Evolutionary conservation across 2,113 vertebrate species (phyloP).

Genomic region (Lepidothrix coronata): DNA sequence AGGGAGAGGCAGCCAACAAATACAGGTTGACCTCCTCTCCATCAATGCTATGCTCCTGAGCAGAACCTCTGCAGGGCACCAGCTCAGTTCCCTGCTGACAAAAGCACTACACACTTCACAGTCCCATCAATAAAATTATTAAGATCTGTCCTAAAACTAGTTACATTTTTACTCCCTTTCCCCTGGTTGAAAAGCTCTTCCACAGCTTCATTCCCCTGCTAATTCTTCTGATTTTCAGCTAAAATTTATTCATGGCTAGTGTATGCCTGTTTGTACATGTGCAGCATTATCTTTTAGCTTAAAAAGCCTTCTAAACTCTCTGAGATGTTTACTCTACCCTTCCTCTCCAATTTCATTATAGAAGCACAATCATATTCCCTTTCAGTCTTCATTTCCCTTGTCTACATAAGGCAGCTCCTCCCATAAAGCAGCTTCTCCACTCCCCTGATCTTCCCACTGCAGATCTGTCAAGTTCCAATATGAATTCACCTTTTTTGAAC

Average conservation of each 20-base stretch:
- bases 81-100: not conserved
- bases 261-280: not conserved
- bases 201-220: not conserved
- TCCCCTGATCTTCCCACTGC: not conserved
- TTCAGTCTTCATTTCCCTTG: not conserved
- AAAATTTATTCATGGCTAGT: not conserved
- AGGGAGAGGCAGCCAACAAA: not conserved
- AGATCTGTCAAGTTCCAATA: not conserved
- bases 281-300: not conserved
- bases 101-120: not conserved
- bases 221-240: slow-evolving; percentile 13
- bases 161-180: not conserved
- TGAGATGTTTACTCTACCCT: not conserved
- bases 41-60: not conserved
- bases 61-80: not conserved
- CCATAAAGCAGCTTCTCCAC: not conserved
- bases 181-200: not conserved
- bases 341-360: not conserved
- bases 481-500: not conserved
- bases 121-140: not conserved
- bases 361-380: not conserved
- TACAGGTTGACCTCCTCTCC: not conserved
- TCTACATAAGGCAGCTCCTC: not conserved
- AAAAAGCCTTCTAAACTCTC: not conserved
- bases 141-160: not conserved